These are phyloP conservation scores for Chitala chitala DNA, from an alignment of 2,113 vertebrate species.

Conservation along the genomic window DNA sequence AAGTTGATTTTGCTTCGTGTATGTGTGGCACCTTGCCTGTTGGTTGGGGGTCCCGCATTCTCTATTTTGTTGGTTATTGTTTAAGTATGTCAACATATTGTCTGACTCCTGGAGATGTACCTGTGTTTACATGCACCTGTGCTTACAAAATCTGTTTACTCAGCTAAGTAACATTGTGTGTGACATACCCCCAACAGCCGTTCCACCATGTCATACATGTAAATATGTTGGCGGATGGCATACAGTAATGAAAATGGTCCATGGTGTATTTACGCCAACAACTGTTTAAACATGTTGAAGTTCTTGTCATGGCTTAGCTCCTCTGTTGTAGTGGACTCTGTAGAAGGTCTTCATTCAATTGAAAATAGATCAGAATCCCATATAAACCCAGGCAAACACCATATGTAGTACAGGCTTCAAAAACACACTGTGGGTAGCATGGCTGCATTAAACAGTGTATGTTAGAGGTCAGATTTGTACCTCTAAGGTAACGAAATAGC, in stretches of 20 bases:
- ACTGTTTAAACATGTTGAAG: neutral
- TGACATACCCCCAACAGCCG: neutral
- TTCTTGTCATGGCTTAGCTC: neutral
- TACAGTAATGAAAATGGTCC: neutral
- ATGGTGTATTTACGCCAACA: neutral
- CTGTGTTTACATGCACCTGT: neutral
- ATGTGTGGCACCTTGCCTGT: no score
- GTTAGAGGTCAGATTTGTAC: no score
- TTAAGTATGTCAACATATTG: no score
- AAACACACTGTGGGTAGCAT: neutral
- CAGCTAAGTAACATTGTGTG: neutral
- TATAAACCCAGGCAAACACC: no score
- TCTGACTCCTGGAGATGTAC: neutral
- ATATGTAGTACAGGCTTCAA: neutral
- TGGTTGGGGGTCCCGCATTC: no score
- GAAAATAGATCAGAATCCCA: no score
- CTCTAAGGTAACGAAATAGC: neutral
- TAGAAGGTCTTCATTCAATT: neutral
- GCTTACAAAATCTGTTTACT: neutral
- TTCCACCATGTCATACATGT: neutral
- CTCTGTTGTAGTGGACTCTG: neutral
- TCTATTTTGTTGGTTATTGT: no score
- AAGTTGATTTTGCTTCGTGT: no score
- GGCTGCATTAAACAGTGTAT: neutral
- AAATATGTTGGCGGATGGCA: neutral